Evolutionary conservation across 2,113 vertebrate species (phyloP).

Genomic region (Epinephelus moara): DNA sequence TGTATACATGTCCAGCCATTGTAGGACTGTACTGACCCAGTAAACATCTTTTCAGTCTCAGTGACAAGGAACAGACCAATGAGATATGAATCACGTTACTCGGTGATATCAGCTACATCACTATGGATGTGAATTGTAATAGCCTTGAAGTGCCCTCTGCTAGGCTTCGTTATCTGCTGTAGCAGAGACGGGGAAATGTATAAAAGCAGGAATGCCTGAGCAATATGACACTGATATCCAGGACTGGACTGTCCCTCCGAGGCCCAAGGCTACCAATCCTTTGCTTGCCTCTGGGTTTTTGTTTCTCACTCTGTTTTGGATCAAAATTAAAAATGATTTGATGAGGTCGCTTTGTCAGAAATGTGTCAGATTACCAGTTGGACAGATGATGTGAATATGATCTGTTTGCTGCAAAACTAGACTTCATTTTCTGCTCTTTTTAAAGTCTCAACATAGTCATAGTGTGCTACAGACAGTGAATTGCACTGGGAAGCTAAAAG

Average conservation of each 20-base stretch:
- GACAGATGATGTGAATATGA: neutral
- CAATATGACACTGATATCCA: neutral
- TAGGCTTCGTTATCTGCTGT: neutral
- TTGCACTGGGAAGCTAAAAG: neutral
- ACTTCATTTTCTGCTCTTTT: constrained; percentile 6
- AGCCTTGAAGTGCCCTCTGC: constrained; percentile 10
- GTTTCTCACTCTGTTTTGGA: neutral
- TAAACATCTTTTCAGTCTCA: constrained; percentile 3
- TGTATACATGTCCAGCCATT: neutral
- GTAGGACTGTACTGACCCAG: neutral
- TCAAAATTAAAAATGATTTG: neutral
- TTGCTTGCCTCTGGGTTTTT: neutral
- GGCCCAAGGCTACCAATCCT: neutral
- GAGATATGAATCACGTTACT: constrained; percentile 23
- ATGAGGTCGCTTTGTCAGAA: too few species aligned
- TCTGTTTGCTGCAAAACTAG: neutral
- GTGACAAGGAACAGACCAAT: constrained; percentile 1
- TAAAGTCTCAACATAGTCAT: neutral
- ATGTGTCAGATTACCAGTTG: neutral
- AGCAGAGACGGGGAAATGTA: constrained; percentile 1
- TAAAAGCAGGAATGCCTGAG: neutral
- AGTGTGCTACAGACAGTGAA: neutral
- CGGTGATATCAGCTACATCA: neutral
- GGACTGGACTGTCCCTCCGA: neutral
- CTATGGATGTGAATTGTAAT: constrained; percentile 14